phyloP scores from a whole-genome alignment of 2,797 vertebrate genomes.

The Euphonia xanthogaster region DNA sequence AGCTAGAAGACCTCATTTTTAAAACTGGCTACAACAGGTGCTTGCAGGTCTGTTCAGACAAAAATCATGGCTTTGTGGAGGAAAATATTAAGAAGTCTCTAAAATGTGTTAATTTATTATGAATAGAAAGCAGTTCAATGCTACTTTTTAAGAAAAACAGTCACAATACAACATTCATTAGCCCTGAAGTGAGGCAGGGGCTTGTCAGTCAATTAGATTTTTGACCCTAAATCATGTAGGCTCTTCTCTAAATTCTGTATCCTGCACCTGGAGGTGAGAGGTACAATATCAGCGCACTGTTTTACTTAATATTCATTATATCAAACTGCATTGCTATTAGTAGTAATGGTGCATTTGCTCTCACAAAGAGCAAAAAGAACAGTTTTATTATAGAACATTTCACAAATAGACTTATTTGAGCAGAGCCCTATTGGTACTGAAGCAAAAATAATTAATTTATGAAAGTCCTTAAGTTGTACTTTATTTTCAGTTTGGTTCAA shows the following conservation, averaged over 20 bases:
- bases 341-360: background rate
- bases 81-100: constrained; percentile 66
- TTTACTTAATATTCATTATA: constrained; percentile 48
- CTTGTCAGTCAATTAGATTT: constrained; percentile 65
- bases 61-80: constrained; percentile 60
- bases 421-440: background rate
- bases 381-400: background rate
- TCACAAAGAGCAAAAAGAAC: background rate
- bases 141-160: constrained; percentile 63
- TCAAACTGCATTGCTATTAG: constrained; percentile 10
- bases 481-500: background rate
- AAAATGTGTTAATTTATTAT: constrained; percentile 72
- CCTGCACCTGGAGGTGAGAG: constrained; percentile 65
- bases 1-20: constrained; percentile 59
- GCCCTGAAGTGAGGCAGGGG: constrained; percentile 49
- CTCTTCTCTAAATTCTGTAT: constrained; percentile 47
- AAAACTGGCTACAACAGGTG: constrained; percentile 69
- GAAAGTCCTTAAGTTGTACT: background rate
- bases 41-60: constrained; percentile 69
- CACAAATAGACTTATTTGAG: background rate
- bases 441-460: background rate
- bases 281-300: constrained; percentile 46
- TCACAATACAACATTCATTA: constrained; percentile 72
- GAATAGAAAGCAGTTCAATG: constrained; percentile 67
- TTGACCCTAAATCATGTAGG: constrained; percentile 46